A percentile compares a stretch with the other conserved stretches of the same genome.
Conservation (phyloP, 2,797 vertebrate genomes). For the Anguilla megastoma region DNA sequence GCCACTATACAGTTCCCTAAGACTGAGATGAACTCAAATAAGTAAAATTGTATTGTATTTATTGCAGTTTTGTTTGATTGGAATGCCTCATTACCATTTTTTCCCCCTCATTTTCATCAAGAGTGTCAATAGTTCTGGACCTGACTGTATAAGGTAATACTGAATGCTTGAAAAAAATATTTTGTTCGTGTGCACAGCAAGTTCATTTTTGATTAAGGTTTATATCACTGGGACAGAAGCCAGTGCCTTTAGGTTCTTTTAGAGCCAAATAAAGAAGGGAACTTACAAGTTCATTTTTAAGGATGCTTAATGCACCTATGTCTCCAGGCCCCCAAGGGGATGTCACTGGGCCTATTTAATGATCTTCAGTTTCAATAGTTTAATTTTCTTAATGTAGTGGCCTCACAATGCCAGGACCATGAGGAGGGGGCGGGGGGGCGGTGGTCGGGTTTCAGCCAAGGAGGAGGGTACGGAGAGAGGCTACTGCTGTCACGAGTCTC, state of each 20-base stretch:
- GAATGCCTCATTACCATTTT: background rate
- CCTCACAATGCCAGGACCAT: background rate
- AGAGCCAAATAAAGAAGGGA: background rate
- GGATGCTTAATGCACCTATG: constrained; percentile 20
- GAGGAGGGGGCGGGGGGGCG: background rate
- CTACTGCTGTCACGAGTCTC: background rate
- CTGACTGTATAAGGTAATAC: background rate
- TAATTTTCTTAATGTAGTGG: constrained; percentile 46
- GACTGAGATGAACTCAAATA: background rate
- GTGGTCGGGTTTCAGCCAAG: background rate
- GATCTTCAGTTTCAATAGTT: constrained; percentile 28
- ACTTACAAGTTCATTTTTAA: constrained; percentile 16
- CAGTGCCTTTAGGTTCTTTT: background rate
- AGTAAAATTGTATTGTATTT: background rate
- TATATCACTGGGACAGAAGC: background rate
- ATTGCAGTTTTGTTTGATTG: background rate
- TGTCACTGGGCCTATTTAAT: constrained; percentile 11
- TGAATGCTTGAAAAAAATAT: background rate
- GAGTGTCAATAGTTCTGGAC: too few relatives aligned
- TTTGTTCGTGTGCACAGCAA: background rate
- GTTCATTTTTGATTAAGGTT: background rate
- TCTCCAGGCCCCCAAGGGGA: constrained; percentile 5
- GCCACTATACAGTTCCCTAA: background rate
- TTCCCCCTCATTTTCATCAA: background rate
- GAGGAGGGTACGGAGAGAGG: background rate